Percentiles rank a stretch among this genome's conserved stretches.
Evolutionary conservation across 2,888 invertebrate genomes (phyloP).

Genomic region (Chaetoderma sp.): DNA sequence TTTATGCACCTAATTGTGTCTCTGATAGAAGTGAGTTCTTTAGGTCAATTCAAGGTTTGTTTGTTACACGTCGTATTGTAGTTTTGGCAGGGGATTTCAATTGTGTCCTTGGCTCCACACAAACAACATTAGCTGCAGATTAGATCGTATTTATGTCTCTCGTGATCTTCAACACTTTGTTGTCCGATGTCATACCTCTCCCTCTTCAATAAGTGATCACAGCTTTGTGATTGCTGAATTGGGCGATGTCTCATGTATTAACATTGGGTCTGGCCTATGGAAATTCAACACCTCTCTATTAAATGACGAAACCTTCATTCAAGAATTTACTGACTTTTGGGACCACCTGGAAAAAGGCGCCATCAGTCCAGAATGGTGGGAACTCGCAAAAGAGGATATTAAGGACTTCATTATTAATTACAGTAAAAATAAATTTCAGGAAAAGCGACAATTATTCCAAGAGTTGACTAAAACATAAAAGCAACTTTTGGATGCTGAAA

Average conservation of each 20-base stretch:
- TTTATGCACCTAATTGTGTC: conserved; percentile 5
- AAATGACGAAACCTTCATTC: background rate
- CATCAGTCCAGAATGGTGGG: background rate
- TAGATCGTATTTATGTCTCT: conserved; percentile 12
- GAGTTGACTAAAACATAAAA: too few relatives aligned
- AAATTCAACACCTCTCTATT: conserved; percentile 9
- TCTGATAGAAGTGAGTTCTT: background rate
- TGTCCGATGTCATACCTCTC: background rate
- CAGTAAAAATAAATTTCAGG: too few relatives aligned
- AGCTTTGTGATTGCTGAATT: background rate
- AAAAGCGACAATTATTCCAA: too few relatives aligned
- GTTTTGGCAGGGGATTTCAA: conserved; percentile 15
- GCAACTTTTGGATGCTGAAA: too few relatives aligned
- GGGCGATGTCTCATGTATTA: background rate
- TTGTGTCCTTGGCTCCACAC: background rate
- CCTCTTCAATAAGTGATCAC: conserved; percentile 5
- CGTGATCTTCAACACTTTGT: background rate
- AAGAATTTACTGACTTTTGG: background rate
- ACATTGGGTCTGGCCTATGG: conserved; percentile 3
- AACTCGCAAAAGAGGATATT: background rate
- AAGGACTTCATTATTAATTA: too few relatives aligned
- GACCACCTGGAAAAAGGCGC: background rate
- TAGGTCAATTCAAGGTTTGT: background rate
- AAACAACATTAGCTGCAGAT: too few relatives aligned
- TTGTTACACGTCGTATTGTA: background rate